Base-by-base conservation (phyloP, 2,113 vertebrate species). In the Spheniscus mendiculus region DNA sequence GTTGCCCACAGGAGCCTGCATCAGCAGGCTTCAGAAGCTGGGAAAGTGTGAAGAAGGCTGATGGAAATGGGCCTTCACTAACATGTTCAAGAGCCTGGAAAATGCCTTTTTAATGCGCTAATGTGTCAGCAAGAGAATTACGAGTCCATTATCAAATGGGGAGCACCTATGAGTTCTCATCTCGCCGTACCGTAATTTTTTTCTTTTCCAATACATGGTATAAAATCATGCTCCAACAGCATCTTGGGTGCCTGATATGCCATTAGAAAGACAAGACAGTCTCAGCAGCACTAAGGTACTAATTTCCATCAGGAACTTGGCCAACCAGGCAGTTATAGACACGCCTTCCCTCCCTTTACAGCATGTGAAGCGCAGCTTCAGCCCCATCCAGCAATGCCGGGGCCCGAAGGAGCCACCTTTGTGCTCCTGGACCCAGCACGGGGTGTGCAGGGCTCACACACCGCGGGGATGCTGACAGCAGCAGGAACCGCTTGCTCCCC, bases 341-440 rank as follows among this genome's bases (percentile, higher is more conserved):
- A 25, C 19, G 16, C 26, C 7, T 82, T 26, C 34, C 58, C 34
- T 61, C 62, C 32, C 50, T 74, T 47, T 15, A 23, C 15, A 36
- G 36, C 10, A 6, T 4, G 3, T 5, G 30, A 74, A 63, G 52
- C 0, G 0, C 56, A 94, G 15, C 20, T 83, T 74, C 59, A 73
- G 59, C 42, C n/a, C 12, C 32, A 53, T 52, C 23, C 44, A 47
- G 49, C 19, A 55, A 36, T 0, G 0, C 16, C 1, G 3, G 25
- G 12, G 19, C 17, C 18, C 3, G 5, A 22, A 61, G 32, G 29
- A 65, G 44, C 13, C 62, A 34, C 12, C 26, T 56, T 59, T 25
- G 59, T 42, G 19, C 44, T 85, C 52, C 56, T 18, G 56, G 17
- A 23, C 20, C 32, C 1, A 2, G n/a, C 34, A 36, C 0, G 0